A percentile compares a stretch with the other conserved stretches of the same genome.
Evolutionary conservation across 1,140 invertebrate genomes (phyloP).

Genomic region (Meloidogyne hapla): DNA sequence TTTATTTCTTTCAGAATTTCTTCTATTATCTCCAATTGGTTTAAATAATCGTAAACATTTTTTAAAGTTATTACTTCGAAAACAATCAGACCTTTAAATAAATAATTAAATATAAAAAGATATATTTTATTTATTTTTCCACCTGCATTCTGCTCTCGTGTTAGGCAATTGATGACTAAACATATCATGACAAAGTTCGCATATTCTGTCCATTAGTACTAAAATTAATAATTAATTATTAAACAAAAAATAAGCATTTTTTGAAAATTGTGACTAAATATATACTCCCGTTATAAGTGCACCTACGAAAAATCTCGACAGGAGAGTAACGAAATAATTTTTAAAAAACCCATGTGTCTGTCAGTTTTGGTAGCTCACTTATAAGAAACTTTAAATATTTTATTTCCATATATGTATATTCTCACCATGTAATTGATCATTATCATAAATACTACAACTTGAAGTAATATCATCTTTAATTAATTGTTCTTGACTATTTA

Average conservation of each 20-base stretch:
- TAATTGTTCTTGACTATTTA: background rate
- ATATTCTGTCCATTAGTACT: constrained; percentile 52
- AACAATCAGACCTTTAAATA: constrained; percentile 53
- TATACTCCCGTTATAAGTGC: too few relatives aligned
- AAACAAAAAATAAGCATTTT: too few relatives aligned
- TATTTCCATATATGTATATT: too few relatives aligned
- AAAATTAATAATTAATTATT: background rate
- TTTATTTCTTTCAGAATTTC: background rate
- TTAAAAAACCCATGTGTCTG: too few relatives aligned
- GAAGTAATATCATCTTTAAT: background rate
- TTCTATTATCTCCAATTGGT: constrained; percentile 5
- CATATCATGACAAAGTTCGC: constrained; percentile 57
- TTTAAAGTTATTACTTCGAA: constrained; percentile 51
- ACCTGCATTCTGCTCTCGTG: constrained; percentile 54
- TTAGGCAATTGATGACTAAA: constrained; percentile 54
- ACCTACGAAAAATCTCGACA: too few relatives aligned
- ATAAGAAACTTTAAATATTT: too few relatives aligned
- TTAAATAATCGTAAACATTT: constrained; percentile 49
- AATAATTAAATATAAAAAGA: background rate
- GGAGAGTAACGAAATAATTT: too few relatives aligned
- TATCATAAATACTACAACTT: background rate
- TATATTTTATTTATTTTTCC: constrained; percentile 10
- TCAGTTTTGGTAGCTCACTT: too few relatives aligned
- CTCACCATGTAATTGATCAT: background rate
- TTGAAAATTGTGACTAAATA: too few relatives aligned